Conservation (phyloP, 1,140 invertebrate species). For the Pseudobourletiella spinata region DNA sequence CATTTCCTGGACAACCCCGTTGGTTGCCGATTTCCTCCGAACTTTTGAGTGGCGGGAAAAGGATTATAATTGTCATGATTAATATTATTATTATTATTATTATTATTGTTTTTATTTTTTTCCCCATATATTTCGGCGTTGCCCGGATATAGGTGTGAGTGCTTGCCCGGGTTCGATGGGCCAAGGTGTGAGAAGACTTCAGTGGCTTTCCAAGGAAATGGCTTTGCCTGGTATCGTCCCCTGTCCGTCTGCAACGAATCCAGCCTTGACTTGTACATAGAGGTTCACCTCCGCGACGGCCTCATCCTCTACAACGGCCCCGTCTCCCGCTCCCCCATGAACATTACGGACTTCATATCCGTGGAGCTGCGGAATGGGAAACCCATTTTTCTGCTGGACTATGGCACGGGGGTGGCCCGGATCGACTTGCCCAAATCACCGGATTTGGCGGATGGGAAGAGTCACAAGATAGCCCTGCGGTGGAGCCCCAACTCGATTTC, state of each 20-base stretch:
- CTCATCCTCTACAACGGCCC: constrained; percentile 89
- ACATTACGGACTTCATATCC: constrained; percentile 78
- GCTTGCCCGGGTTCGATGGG: constrained; percentile 62
- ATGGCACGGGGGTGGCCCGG: constrained; percentile 69
- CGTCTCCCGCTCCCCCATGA: constrained; percentile 46
- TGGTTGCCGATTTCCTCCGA: too few species aligned
- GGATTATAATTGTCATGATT: too few species aligned
- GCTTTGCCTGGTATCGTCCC: constrained; percentile 80
- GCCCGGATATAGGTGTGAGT: constrained; percentile 50
- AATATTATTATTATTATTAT: too few species aligned
- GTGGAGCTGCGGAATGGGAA: constrained; percentile 77
- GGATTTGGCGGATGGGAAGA: constrained; percentile 63
- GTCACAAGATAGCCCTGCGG: constrained; percentile 71
- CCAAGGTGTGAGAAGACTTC: constrained; percentile 80
- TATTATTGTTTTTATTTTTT: too few species aligned
- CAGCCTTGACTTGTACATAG: constrained; percentile 67
- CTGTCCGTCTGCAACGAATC: constrained; percentile 65
- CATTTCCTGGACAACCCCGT: too few species aligned
- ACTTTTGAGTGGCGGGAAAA: too few species aligned
- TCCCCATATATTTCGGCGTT: too few species aligned
- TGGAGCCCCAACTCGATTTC: constrained; percentile 52
- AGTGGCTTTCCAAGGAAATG: constrained; percentile 74
- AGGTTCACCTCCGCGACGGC: constrained; percentile 60
- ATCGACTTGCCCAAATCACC: constrained; percentile 61
- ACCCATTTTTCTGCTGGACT: constrained; percentile 75